Percentiles rank a stretch among this genome's conserved stretches.
Evolutionary conservation across 2,888 invertebrate genomes (phyloP).

Genomic region (Philonicus albiceps): DNA sequence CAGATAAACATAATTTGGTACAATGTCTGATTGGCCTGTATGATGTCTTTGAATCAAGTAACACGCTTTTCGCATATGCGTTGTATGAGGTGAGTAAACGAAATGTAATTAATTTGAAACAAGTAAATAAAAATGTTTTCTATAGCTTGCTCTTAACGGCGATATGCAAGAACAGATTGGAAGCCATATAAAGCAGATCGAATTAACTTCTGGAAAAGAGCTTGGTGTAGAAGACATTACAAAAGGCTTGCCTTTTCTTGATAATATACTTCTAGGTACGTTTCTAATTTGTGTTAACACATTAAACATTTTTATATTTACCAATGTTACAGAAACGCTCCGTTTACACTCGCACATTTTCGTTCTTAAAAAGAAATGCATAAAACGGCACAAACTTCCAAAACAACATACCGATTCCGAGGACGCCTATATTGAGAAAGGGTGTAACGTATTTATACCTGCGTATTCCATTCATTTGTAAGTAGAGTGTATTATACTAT

Average conservation of each 20-base stretch:
- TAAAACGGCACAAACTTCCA: slow-evolving; percentile 40
- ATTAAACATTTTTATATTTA: background rate
- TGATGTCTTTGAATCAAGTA: slow-evolving; percentile 46
- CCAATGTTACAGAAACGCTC: slow-evolving; percentile 42
- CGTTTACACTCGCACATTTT: slow-evolving; percentile 46
- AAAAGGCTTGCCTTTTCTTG: slow-evolving; percentile 25
- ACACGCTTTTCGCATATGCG: slow-evolving; percentile 43
- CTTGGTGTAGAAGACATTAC: slow-evolving; percentile 40
- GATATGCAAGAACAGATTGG: slow-evolving; percentile 44
- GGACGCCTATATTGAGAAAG: slow-evolving; percentile 39
- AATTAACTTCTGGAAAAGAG: slow-evolving; percentile 9
- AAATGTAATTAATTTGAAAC: background rate
- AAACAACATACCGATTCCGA: slow-evolving; percentile 39
- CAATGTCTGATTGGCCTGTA: background rate
- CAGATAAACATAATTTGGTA: slow-evolving; percentile 25
- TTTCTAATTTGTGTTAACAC: background rate
- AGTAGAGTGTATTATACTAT: background rate
- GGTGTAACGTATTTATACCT: slow-evolving; percentile 42
- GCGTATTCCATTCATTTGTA: slow-evolving; percentile 48
- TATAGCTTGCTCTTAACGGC: slow-evolving; percentile 44
- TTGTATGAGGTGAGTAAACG: slow-evolving; percentile 41
- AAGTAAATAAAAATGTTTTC: background rate
- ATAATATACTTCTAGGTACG: slow-evolving; percentile 40
- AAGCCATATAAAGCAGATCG: slow-evolving; percentile 38
- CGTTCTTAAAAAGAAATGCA: slow-evolving; percentile 36